Base-by-base conservation (phyloP, 2,797 vertebrate genomes). In the Rachycentron canadum region DNA sequence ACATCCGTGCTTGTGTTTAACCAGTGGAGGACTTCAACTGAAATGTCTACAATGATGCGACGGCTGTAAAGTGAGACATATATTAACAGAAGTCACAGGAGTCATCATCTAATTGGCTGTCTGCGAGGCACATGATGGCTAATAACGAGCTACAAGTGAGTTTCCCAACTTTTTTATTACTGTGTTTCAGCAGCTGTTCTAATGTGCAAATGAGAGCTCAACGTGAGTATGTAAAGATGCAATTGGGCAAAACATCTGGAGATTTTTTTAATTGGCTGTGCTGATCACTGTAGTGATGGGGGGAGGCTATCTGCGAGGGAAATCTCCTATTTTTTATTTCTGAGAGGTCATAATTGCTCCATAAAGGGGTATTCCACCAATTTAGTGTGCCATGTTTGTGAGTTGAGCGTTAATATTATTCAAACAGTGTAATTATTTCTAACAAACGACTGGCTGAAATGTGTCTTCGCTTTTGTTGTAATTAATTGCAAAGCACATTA, bases 141-240 rank as follows among this genome's bases (percentile, higher is more conserved):
- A 93, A 91, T 69, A 90, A 86, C 88, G 92, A 92, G 79, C 86
- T 92, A 73, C 91, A 93, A 61, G 93, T 94, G 81, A 92, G 88
- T 93, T 83, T 66, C 4, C 3, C 32, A 84, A 83, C 77, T 88
- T 85, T 41, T 30, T 16, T 9, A 1, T 69, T 8, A 9, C 34
- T 53, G 30, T 34, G 26, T 19, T 13, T 13, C 56, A 9, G 30
- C 38, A 4, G 74, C 34, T 61, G 45, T 38, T 73, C 62, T 43
- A 0, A 4, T 45, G 16, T 47, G 30, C 17, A 2, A 14, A 5
- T n/a, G 5, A 11, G 17, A 25, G 9, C 23, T 32, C 13, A 30
- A 38, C 1, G 7, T 8, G 12, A 21, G 3, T 41, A 2, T 7
- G 5, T 12, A 26, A 25, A 50, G 45, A 28, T 34, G 14, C 1